A percentile compares a stretch with the other conserved stretches of the same genome.
These are phyloP conservation scores for Galaxias olidus DNA, from an alignment of 2,797 vertebrate genomes.

Conservation along the genomic window DNA sequence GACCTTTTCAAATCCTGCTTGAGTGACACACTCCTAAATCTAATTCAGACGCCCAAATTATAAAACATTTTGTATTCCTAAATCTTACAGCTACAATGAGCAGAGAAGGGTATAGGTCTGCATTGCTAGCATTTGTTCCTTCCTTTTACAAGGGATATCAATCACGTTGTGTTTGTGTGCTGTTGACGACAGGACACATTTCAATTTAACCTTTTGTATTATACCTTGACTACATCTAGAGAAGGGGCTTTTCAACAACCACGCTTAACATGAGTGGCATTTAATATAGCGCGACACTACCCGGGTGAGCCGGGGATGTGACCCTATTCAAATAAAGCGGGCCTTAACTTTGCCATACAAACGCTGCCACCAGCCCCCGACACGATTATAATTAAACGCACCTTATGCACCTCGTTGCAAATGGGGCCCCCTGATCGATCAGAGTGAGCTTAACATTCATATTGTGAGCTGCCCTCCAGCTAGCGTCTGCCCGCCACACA, in stretches of 20 bases:
- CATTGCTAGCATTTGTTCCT: conserved; percentile 82
- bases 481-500: conserved; percentile 75
- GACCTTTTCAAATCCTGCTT: conserved; percentile 76
- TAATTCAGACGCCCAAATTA: conserved; percentile 68
- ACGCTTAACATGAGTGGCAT: conserved; percentile 97
- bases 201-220: conserved; percentile 89
- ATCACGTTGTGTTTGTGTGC: conserved; percentile 81
- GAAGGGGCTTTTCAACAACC: conserved; percentile 72
- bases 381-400: conserved; percentile 95
- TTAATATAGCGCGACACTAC: conserved; percentile 96
- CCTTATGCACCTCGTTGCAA: conserved; percentile 93
- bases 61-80: conserved; percentile 66
- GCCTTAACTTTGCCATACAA: conserved; percentile 70
- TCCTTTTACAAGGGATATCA: conserved; percentile 85
- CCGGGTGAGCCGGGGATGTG: conserved; percentile 89
- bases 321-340: conserved; percentile 95
- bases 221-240: conserved; percentile 81
- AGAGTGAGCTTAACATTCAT: conserved; percentile 88
- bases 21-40: conserved; percentile 71
- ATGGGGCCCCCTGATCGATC: conserved; percentile 90
- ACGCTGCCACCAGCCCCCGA: conserved; percentile 70
- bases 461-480: conserved; percentile 88
- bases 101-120: conserved; percentile 37
- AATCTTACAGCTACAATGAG: conserved; percentile 55
- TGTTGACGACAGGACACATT: conserved; percentile 87